phyloP scores from a whole-genome alignment of 1,140 invertebrate genomes.

The Drosophila sp. region DNA sequence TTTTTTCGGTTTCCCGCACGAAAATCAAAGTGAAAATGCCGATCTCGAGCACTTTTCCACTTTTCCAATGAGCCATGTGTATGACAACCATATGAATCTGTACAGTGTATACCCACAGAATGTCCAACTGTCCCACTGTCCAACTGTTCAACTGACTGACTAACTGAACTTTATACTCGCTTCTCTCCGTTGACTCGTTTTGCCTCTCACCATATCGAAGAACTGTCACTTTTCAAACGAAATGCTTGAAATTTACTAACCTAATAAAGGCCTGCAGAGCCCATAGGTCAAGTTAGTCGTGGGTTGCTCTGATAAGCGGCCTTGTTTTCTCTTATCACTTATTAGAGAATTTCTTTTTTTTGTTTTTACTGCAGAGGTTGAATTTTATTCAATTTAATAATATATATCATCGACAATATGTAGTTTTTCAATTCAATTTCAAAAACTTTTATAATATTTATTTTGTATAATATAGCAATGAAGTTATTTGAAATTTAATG shows the following conservation, averaged over 20 bases:
- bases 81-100: slow-evolving; percentile 24
- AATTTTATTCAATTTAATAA: no score
- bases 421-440: no score
- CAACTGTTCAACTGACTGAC: neutral
- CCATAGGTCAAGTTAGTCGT: slow-evolving; percentile 36
- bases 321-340: slow-evolving; percentile 21
- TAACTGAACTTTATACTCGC: slow-evolving; percentile 36
- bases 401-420: no score
- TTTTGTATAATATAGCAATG: no score
- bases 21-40: slow-evolving; percentile 70
- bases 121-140: neutral
- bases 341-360: no score
- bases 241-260: slow-evolving; percentile 31
- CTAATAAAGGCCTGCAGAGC: slow-evolving; percentile 21
- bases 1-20: slow-evolving; percentile 33
- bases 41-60: slow-evolving; percentile 41
- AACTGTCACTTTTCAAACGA: slow-evolving; percentile 31
- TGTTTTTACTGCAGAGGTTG: slow-evolving; percentile 6
- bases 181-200: slow-evolving; percentile 13
- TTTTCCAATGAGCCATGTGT: slow-evolving; percentile 66
- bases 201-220: slow-evolving; percentile 13
- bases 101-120: slow-evolving; percentile 1
- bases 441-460: no score
- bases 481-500: no score
- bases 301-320: slow-evolving; percentile 33